phyloP scores from a whole-genome alignment of 2,888 invertebrate genomes.

The Nebria brevicollis region DNA sequence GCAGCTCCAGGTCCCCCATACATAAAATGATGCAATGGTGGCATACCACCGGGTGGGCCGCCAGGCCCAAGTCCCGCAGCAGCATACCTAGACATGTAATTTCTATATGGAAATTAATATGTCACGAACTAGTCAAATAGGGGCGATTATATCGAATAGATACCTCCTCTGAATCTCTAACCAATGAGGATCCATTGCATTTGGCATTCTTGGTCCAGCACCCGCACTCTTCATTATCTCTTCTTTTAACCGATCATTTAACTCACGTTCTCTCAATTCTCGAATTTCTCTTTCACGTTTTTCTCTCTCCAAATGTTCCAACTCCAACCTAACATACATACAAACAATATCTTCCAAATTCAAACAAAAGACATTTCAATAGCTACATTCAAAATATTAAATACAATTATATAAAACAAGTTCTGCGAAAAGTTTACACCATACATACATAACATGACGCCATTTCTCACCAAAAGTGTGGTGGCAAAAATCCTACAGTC shows the following conservation, averaged over 20 bases:
- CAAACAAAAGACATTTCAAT: background rate
- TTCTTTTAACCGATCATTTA: conserved; percentile 53
- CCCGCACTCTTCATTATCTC: conserved; percentile 76
- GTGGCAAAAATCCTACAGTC: background rate
- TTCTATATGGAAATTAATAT: conserved; percentile 25
- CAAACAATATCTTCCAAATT: background rate
- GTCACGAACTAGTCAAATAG: background rate
- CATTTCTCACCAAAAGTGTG: background rate
- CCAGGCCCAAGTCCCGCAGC: conserved; percentile 61
- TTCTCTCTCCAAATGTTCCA: conserved; percentile 76
- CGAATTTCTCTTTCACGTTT: conserved; percentile 80
- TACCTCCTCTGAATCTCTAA: conserved; percentile 88
- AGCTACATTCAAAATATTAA: background rate
- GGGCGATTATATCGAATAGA: conserved; percentile 49
- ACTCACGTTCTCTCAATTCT: conserved; percentile 33
- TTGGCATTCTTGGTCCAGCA: conserved; percentile 72
- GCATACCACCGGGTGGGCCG: conserved; percentile 63
- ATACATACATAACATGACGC: background rate
- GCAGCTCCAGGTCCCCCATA: conserved; percentile 75
- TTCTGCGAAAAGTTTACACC: background rate
- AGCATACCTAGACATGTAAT: conserved; percentile 51
- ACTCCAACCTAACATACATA: conserved; percentile 66
- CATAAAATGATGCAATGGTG: conserved; percentile 77
- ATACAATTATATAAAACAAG: conserved; percentile 1
- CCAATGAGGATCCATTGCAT: conserved; percentile 78